These are phyloP conservation scores for Steinernema feltiae DNA, from an alignment of 1,140 invertebrate species.

Conservation along the genomic window DNA sequence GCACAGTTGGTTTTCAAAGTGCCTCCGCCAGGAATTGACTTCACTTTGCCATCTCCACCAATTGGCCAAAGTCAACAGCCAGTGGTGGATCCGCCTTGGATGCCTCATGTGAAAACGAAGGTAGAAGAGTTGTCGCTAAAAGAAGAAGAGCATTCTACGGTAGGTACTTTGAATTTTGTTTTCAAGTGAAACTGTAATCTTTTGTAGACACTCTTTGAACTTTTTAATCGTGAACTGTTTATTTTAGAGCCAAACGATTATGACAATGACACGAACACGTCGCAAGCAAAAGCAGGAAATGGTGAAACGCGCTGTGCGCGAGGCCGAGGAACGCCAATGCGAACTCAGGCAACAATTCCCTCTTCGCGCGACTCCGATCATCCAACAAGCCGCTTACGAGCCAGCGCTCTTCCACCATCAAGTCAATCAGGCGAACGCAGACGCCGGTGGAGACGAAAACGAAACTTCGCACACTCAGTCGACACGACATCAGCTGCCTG, in stretches of 20 bases:
- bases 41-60: constrained; percentile 93
- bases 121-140: constrained; percentile 98
- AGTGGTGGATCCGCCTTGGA: constrained; percentile 97
- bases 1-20: constrained; percentile 85
- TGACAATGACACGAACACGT: constrained; percentile 93
- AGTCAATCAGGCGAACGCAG: constrained; percentile 18
- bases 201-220: too few relatives aligned
- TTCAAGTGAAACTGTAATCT: background rate
- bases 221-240: too few relatives aligned
- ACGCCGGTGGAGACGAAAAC: constrained; percentile 25
- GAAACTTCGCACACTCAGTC: constrained; percentile 20
- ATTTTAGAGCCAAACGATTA: constrained; percentile 76
- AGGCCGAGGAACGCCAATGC: constrained; percentile 87
- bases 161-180: constrained; percentile 20
- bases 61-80: constrained; percentile 82
- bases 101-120: constrained; percentile 91
- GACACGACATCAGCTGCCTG: constrained; percentile 68
- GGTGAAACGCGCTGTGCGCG: constrained; percentile 84
- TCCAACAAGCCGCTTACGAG: constrained; percentile 86
- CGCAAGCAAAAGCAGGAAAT: constrained; percentile 98
- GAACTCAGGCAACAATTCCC: constrained; percentile 89
- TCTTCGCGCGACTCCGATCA: constrained; percentile 87
- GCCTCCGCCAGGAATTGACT: constrained; percentile 94
- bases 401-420: constrained; percentile 73
- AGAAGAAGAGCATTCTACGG: constrained; percentile 86